phyloP scores from a whole-genome alignment of 2,113 vertebrate genomes.

The pig (Sus scrofa) region DNA sequence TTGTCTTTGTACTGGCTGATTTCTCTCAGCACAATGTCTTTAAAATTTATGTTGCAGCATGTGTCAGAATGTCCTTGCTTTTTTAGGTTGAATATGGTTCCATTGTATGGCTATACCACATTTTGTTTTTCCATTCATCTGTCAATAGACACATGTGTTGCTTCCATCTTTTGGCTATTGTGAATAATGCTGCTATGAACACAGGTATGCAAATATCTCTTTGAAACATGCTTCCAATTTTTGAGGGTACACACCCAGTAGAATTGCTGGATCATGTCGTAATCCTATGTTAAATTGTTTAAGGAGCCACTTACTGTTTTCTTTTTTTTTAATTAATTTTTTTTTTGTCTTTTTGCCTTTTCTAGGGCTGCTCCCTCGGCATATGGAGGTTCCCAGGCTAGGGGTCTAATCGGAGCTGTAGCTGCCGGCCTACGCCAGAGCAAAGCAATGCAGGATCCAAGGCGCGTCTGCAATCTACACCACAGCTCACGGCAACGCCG shows the following conservation, averaged over 20 bases:
- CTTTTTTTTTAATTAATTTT: too few species aligned
- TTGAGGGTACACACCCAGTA: background rate
- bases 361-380: too few species aligned
- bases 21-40: background rate
- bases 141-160: background rate
- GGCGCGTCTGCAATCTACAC: too few species aligned
- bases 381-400: too few species aligned
- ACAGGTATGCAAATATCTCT: background rate
- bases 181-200: background rate
- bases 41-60: background rate
- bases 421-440: too few species aligned
- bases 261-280: background rate
- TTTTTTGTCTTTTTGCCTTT: too few species aligned
- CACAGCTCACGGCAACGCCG: too few species aligned
- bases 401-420: too few species aligned
- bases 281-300: background rate
- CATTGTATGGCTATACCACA: background rate
- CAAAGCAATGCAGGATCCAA: too few species aligned
- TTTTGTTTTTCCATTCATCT: background rate
- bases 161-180: background rate
- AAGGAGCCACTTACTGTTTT: background rate
- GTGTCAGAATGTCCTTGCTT: background rate
- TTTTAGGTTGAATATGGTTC: background rate
- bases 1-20: background rate
- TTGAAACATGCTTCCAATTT: background rate